Evolutionary conservation across 2,888 invertebrate genomes (phyloP), one percentile per base, ranked within the genome.

Genomic region (Chloroclysta siterata): DNA sequence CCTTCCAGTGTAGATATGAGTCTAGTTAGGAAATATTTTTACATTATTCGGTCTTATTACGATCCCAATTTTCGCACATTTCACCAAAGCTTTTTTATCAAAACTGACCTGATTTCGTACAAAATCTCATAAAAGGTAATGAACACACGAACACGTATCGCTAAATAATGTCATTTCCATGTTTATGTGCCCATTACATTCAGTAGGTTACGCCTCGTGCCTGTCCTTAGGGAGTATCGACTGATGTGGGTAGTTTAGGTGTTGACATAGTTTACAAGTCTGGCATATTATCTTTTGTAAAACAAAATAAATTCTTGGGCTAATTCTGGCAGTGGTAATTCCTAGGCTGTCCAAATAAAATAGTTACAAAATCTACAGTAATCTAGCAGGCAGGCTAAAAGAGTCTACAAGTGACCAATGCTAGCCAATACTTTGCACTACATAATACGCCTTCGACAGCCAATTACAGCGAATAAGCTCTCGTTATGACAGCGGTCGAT

Each of bases 81-180:
- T 29, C 7, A 8, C 11, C 14, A 44, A 15, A 33, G 28, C 14
- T 10, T 15, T 41, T 44, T 44, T 29, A 53, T 28, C 15, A 44
- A 46, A 10, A 50, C 44, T 57, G 57, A 56, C 63, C 61, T 50
- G 58, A 63, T 65, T 66, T 39, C 6, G 11, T 11, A 39, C 39
- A 47, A 56, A 39, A 52, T 55, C 44, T 36, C 65, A 57, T 65
- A 60, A 69, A 68, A 63, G 42, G 29, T 59, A 62, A 69, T 51
- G 55, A 56, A 55, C 62, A 48, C 51, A 65, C 53, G 14, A 50
- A 60, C 71, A 65, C 64, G 64, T 65, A 68, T 69, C 56, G 53
- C 66, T 72, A 69, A 53, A 67, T 72, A 70, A 72, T 68, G 61
- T 58, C 55, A 68, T 70, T 72, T 55, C 56, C 66, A 63, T 66